A percentile compares a stretch with the other conserved stretches of the same genome.
Evolutionary conservation across 2,113 vertebrate species (phyloP).

Genomic region (Limanda limanda): DNA sequence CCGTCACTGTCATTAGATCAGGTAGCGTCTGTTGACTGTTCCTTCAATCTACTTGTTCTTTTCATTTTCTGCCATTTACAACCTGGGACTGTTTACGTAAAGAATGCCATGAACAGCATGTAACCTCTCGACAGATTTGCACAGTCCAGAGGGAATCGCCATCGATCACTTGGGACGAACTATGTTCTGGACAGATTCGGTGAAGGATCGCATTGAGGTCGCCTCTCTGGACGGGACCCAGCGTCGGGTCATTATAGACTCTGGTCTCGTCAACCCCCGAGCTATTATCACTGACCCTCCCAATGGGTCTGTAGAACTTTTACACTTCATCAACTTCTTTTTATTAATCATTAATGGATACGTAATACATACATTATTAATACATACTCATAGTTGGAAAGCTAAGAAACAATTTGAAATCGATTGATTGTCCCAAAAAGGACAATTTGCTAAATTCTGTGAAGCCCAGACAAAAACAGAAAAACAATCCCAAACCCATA

Average conservation of each 20-base stretch:
- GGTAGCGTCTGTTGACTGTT: slow-evolving; percentile 72
- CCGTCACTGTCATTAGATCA: slow-evolving; percentile 84
- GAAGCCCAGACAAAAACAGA: too few species aligned
- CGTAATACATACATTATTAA: too few species aligned
- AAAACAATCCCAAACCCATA: too few species aligned
- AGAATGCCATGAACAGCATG: not conserved
- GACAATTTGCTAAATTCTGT: too few species aligned
- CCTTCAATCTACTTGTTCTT: too few species aligned
- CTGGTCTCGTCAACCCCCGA: slow-evolving; percentile 90
- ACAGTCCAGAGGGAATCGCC: slow-evolving; percentile 92
- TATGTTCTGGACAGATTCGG: slow-evolving; percentile 94
- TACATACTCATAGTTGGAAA: not conserved
- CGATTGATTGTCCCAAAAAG: too few species aligned
- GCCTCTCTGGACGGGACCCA: slow-evolving; percentile 89
- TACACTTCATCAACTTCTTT: not conserved
- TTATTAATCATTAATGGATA: not conserved
- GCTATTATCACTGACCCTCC: slow-evolving; percentile 87
- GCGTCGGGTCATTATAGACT: slow-evolving; percentile 88
- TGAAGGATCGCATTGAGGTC: slow-evolving; percentile 89
- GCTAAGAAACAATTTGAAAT: not conserved
- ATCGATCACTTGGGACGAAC: slow-evolving; percentile 90
- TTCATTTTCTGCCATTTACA: too few species aligned
- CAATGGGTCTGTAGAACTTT: slow-evolving; percentile 82
- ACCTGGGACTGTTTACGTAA: too few species aligned
- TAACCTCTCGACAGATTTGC: slow-evolving; percentile 80